A percentile compares a stretch with the other conserved stretches of the same genome.
phyloP scores from a whole-genome alignment of 2,113 vertebrate genomes.

The Ovis aries region DNA sequence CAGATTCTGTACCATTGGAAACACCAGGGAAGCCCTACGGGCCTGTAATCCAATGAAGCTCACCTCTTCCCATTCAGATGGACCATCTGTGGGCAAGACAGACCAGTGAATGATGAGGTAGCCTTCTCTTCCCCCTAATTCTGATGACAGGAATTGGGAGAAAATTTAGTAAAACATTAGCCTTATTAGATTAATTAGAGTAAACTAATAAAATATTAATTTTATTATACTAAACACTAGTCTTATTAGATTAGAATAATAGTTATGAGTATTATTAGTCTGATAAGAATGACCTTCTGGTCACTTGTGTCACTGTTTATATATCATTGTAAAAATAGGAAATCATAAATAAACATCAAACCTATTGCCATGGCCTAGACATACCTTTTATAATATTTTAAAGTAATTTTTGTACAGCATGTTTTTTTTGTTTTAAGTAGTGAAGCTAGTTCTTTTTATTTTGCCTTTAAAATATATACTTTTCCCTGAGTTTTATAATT shows the following conservation, averaged over 20 bases:
- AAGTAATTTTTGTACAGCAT: background rate
- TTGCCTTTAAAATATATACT: background rate
- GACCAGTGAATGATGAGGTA: background rate
- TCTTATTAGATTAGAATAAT: background rate
- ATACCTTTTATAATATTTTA: background rate
- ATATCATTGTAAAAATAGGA: background rate
- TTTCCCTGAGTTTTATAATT: background rate
- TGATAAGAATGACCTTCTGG: background rate
- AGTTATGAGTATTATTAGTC: background rate
- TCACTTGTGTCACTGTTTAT: background rate
- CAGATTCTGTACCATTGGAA: background rate
- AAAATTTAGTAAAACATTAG: background rate
- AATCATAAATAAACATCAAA: background rate
- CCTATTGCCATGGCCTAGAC: background rate
- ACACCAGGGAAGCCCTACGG: rapidly evolving
- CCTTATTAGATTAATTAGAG: background rate
- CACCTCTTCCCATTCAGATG: background rate
- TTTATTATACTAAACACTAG: background rate
- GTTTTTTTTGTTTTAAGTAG: background rate
- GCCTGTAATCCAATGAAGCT: background rate
- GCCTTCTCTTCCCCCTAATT: background rate
- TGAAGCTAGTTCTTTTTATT: background rate
- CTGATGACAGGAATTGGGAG: background rate
- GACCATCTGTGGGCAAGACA: background rate
- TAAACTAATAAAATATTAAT: background rate